Evolutionary conservation across 2,888 invertebrate genomes (phyloP).

Genomic region (Microlaimidae sp.): DNA sequence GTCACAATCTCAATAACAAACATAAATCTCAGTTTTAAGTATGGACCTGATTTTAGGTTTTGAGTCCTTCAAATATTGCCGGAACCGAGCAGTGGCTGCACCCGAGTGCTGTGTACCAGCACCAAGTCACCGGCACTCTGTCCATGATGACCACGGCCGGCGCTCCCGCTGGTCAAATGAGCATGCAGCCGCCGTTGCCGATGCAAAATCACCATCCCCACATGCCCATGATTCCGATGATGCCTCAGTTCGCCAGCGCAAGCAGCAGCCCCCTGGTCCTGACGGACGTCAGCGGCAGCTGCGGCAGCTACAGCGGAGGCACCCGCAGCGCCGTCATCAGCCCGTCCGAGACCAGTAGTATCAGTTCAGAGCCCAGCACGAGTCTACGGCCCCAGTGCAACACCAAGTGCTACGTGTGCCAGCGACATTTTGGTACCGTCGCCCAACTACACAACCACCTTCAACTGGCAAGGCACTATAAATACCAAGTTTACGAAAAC

Average conservation of each 20-base stretch:
- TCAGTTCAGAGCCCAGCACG: conserved; percentile 8
- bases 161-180: too few relatives aligned
- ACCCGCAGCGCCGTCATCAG: conserved; percentile 7
- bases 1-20: too few relatives aligned
- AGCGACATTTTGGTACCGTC: conserved; percentile 2
- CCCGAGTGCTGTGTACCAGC: neutral
- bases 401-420: conserved; percentile 9
- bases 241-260: neutral
- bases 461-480: conserved; percentile 7
- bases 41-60: too few relatives aligned
- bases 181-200: conserved; percentile 1
- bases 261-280: conserved; percentile 2
- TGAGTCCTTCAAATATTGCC: too few relatives aligned
- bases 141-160: neutral
- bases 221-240: neutral
- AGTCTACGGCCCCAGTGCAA: neutral
- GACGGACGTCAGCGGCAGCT: conserved; percentile 1
- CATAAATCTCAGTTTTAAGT: too few relatives aligned
- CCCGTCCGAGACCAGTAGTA: conserved; percentile 8
- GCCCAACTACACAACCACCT: conserved; percentile 10
- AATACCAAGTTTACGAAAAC: too few relatives aligned
- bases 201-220: neutral
- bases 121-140: neutral
- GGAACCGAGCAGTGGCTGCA: neutral
- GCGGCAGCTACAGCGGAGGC: conserved; percentile 1